Evolutionary conservation across 2,888 invertebrate genomes (phyloP), one percentile per base, ranked within the genome.

Genomic region (Ptilodon capucinus): DNA sequence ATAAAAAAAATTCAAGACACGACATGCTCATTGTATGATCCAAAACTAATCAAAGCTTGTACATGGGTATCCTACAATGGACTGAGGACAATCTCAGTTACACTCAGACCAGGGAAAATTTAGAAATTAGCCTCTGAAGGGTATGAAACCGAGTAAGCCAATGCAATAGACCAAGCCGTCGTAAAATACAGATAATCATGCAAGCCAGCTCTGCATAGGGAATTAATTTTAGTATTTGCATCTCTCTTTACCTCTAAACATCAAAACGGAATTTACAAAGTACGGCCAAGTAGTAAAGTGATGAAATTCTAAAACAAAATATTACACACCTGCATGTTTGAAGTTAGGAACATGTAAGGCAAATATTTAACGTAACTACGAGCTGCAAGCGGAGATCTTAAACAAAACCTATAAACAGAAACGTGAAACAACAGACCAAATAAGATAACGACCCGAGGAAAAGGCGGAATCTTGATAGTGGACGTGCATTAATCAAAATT

Each of bases 371-470:
- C 49, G 46, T 56, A 48, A 36, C 32, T 38, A 46, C 57, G 60
- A 64, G 73, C 68, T 58, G 50, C 48, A 59, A 71, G 70, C 64
- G 46, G 73, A 68, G 67, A 72, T 71, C 65, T 64, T 61, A 62
- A 77, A 68, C 68, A 69, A 71, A 71, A 72, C 75, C 76, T 71
- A 77, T 76, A 79, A 77, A 77, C 75, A 68, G 63, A 63, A 71
- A 71, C 65, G 67, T 71, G 69, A 64, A 71, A 73, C 71, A 71
- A 66, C 71, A 69, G 64, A 36, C 51, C 46, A 46, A 64, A 59
- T 62, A 55, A 63, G 71, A 73, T 72, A 71, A 72, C 72, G 64
- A 58, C 54, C 64, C 61, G 61, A 69, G 57, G 73, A 74, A 77
- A 78, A 71, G 62, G 68, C 72, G 55, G 66, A 68, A 78, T 79